Evolutionary conservation across 2,888 invertebrate genomes (phyloP), one percentile per base, ranked within the genome.

Genomic region (Melanotus villosus): DNA sequence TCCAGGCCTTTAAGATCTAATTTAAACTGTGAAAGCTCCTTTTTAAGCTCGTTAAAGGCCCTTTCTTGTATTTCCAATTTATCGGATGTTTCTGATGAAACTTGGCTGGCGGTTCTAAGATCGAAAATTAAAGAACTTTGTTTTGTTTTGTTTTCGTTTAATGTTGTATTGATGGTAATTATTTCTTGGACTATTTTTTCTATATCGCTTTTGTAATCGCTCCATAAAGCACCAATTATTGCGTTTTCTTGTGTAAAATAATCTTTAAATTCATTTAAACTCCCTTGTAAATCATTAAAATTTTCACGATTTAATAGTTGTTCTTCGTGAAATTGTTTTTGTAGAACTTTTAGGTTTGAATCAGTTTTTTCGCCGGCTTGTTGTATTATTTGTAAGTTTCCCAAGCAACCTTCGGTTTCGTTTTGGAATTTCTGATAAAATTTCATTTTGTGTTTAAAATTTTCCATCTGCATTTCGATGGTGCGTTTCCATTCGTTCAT

Each of bases 401-500:
- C 73, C 67, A 75, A 71, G 16, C 75, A 71, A 6, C 72, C 54
- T 14, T 78, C 77, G 5, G 68, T 71, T 32, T 81, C 78, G 16
- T 72, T 75, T 59, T 75, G 79, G 7, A 68, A 50, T 23, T 75
- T 74, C 9, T 77, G 73, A 3, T 73, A 62, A 2, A 41, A 32
- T 3, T 67, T 56, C 4, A 78, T 18, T 23, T 77, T 73, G n/a
- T 85, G 86, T 41, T 87, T 86, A 0, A 88, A 76, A 60, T 84
- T 86, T 75, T 88, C 88, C 62, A 88, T 78, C 58, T 87, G 80
- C 83, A 86, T 84, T 71, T 86, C 87, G 0, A 87, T 86, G 0
- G 83, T 81, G 72, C 87, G 79, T 80, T 86, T 88, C 84, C 88
- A 89, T 73, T 87, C 85, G 73, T 86, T 85, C n/a, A 87, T 73